A percentile compares a stretch with the other conserved stretches of the same genome.
Evolutionary conservation across 35 echinoderm and acorn worm species (phyloP).

Genomic region (Lytechinus pictus): DNA sequence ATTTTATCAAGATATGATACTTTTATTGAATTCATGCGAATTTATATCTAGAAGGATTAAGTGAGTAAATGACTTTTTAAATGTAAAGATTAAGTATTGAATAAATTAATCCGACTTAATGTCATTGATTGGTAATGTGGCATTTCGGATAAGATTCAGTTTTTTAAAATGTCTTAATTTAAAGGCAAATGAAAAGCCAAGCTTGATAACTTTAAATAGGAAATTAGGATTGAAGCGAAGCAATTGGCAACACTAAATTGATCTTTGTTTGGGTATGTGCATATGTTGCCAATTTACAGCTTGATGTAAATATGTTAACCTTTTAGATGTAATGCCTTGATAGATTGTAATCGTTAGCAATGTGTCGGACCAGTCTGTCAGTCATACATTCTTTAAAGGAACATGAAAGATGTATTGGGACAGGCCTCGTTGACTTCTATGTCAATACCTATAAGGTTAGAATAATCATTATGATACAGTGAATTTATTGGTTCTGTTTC

Average conservation of each 20-base stretch:
- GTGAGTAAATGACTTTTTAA: no score
- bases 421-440: background rate
- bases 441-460: background rate
- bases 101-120: no score
- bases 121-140: no score
- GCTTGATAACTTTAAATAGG: background rate
- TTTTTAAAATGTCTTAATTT: background rate
- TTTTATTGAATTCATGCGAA: no score
- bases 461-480: background rate
- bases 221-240: background rate
- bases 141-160: no score
- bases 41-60: no score
- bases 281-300: background rate
- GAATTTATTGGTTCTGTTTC: background rate
- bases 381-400: background rate
- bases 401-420: background rate
- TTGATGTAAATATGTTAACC: slow-evolving; percentile 5
- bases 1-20: no score
- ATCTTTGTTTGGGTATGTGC: background rate
- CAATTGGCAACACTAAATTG: background rate
- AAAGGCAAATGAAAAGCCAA: background rate
- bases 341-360: background rate
- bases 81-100: no score
- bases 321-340: background rate
- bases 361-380: background rate